Conservation (phyloP, 2,888 invertebrate species). For the Sycophila texana region DNA sequence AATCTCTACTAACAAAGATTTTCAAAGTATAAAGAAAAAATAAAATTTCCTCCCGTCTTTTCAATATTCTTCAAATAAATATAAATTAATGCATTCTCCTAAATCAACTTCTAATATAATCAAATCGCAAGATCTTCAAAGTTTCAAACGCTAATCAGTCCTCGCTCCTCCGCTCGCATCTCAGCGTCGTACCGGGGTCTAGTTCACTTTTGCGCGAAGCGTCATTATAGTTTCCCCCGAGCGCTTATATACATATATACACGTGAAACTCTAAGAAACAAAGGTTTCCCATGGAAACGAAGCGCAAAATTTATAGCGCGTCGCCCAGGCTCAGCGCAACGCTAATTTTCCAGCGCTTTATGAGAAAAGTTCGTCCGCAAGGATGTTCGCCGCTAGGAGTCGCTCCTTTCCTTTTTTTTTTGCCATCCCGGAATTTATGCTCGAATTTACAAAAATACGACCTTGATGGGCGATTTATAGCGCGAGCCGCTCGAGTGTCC, state of each 20-base stretch:
- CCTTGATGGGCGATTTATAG: no score
- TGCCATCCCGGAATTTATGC: no score
- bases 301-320: constrained; percentile 7
- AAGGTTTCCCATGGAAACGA: background rate
- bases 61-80: no score
- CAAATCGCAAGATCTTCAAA: no score
- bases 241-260: background rate
- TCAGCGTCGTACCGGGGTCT: no score
- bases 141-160: no score
- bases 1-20: no score
- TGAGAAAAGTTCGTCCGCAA: constrained; percentile 30
- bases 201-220: background rate
- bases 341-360: constrained; percentile 37
- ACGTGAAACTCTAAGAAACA: constrained; percentile 22
- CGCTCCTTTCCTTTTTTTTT: background rate
- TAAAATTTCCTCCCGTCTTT: no score
- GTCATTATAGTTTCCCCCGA: background rate
- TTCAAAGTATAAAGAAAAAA: no score
- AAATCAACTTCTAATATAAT: no score
- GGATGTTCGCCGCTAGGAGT: background rate
- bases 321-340: background rate
- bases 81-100: no score
- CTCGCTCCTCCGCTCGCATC: no score
- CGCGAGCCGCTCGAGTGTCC: background rate
- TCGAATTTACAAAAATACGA: background rate